Conservation (phyloP, 2,888 invertebrate genomes). For the Amphipoea lucens region DNA sequence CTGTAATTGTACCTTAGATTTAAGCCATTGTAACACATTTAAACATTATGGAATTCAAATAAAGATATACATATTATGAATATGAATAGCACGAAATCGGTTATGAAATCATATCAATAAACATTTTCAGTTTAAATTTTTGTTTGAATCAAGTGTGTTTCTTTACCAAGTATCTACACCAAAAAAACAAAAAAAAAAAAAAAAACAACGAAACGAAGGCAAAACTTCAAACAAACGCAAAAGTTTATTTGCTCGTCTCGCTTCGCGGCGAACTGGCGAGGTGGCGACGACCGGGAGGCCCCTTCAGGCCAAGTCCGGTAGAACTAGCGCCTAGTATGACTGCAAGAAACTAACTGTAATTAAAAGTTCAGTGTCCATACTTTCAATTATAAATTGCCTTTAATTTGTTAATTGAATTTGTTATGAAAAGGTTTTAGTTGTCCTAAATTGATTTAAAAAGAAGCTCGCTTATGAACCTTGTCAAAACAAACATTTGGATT, state of each 20-base stretch:
- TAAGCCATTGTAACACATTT: too few relatives aligned
- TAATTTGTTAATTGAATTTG: slow-evolving; percentile 11
- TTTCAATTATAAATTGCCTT: neutral
- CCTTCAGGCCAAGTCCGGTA: slow-evolving; percentile 43
- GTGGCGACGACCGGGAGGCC: neutral
- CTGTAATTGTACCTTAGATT: too few relatives aligned
- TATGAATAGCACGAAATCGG: too few relatives aligned
- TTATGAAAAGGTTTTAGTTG: neutral
- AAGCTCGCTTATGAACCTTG: neutral
- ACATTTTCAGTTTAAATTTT: too few relatives aligned
- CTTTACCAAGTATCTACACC: too few relatives aligned
- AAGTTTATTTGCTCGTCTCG: slow-evolving; percentile 21
- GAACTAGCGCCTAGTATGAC: slow-evolving; percentile 28
- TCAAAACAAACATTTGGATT: neutral
- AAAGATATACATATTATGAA: too few relatives aligned
- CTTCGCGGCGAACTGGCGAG: neutral
- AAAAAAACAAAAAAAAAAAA: too few relatives aligned
- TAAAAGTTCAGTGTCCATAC: slow-evolving; percentile 31
- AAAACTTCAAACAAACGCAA: slow-evolving; percentile 18
- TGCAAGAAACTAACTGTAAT: slow-evolving; percentile 21
- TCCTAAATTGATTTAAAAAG: neutral
- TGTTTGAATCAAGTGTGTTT: too few relatives aligned
- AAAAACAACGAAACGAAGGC: neutral
- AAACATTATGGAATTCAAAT: too few relatives aligned
- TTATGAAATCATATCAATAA: too few relatives aligned